Percentiles rank a stretch among this genome's conserved stretches.
Conservation (phyloP, 2,113 vertebrate species). For the Monopterus albus region DNA sequence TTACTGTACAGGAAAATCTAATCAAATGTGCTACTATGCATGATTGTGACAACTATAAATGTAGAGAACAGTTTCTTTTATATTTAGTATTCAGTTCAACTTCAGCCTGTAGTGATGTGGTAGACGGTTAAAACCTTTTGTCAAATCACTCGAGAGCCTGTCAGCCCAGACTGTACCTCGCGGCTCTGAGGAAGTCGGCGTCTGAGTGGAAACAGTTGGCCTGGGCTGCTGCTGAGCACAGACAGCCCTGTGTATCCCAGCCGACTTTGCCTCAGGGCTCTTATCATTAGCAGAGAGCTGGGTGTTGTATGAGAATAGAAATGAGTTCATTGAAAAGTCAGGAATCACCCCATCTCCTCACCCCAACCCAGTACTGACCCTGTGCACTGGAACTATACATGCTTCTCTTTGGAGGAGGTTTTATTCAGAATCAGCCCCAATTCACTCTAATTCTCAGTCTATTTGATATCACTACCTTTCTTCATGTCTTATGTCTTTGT, state of each 20-base stretch:
- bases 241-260: slow-evolving; percentile 52
- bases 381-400: slow-evolving; percentile 29
- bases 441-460: background rate
- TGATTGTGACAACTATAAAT: slow-evolving; percentile 4
- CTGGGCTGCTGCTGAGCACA: slow-evolving; percentile 45
- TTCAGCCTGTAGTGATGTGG: slow-evolving; percentile 25
- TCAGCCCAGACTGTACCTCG: slow-evolving; percentile 31
- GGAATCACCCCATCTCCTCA: slow-evolving; percentile 13
- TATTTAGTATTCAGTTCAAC: slow-evolving; percentile 20
- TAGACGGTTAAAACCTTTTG: slow-evolving; percentile 35
- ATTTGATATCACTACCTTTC: slow-evolving; percentile 23
- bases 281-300: slow-evolving; percentile 67
- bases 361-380: slow-evolving; percentile 33
- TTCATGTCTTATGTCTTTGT: slow-evolving; percentile 3
- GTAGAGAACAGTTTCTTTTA: background rate
- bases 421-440: slow-evolving; percentile 4
- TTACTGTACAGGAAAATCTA: background rate
- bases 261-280: slow-evolving; percentile 66
- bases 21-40: background rate
- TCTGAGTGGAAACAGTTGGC: slow-evolving; percentile 68
- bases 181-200: slow-evolving; percentile 47
- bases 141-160: slow-evolving; percentile 47
- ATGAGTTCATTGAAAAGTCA: slow-evolving; percentile 76
- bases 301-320: slow-evolving; percentile 66
- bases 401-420: slow-evolving; percentile 1